Base-by-base conservation (phyloP, 2,888 invertebrate genomes). In the Serripes groenlandicus region DNA sequence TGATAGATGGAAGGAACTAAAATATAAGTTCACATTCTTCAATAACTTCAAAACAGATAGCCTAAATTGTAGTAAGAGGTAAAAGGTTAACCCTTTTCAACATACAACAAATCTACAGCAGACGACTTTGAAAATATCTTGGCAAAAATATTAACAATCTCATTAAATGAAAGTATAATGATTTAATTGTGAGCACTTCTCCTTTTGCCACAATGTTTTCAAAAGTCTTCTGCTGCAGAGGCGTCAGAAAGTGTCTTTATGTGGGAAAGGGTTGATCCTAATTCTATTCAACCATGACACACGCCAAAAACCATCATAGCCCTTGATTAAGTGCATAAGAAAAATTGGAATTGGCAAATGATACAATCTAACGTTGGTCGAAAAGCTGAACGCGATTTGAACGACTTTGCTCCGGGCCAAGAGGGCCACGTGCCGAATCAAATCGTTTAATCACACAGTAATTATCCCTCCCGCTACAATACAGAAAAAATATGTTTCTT, bases 391-490 rank as follows among this genome's bases (percentile, higher is more conserved):
- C 34, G 42, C 35, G 21, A 66, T 42, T 66, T 66, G 66, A 66
- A 35, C 66, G 66, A n/a, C 37, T 64, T 34, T 66, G 76, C 81
- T 75, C 73, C 42, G 49, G 81, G 81, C 76, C 68, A 69, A 35
- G 37, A 34, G 37, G 34, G 60, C 54, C 81, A 81, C 73, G 73
- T 68, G 81, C 60, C 68, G 32, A 71, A 66, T 73, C 69, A 73
- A 73, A 81, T 81, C 81, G 71, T 70, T 81, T 68, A 60, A 76
- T 73, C 81, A 73, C 68, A 72, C 76, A 68, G 34, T 73, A 81
- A 81, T 81, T 76, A 76, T 66, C 66, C 66, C 66, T 66, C 26
- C 37, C 34, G 9, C 21, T 42, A 35, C 66, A 66, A 42, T 23
- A 42, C 42, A 42, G 28, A 35, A 42, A 66, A 66, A 66, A 66